Conservation (phyloP, 1,140 invertebrate species). For the Nixonia krombeini region DNA sequence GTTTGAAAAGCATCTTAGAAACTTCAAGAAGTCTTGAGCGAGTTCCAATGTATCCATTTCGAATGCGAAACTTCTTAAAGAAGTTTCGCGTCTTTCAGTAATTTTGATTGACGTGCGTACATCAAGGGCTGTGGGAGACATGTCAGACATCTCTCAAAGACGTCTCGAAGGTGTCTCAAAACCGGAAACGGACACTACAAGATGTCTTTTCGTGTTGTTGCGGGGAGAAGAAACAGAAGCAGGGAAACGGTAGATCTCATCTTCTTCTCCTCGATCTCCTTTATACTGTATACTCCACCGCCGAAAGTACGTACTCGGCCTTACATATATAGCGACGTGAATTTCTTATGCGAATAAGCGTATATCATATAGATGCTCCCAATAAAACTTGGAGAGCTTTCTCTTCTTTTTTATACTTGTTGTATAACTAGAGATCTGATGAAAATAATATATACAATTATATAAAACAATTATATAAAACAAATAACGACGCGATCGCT, state of each 20-base stretch:
- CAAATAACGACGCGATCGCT: not conserved
- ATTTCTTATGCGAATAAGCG: slow-evolving; percentile 49
- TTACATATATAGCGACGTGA: slow-evolving; percentile 45
- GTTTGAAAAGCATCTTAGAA: not conserved
- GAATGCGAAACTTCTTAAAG: slow-evolving; percentile 20
- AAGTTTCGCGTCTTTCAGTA: not conserved
- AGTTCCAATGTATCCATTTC: too few relatives aligned
- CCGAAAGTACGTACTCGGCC: slow-evolving; percentile 49
- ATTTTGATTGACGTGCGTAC: too few relatives aligned
- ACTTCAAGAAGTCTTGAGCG: too few relatives aligned
- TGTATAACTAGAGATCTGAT: slow-evolving; percentile 53
- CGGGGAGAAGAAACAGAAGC: slow-evolving; percentile 23
- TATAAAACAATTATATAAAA: slow-evolving; percentile 19
- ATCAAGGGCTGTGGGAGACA: not conserved
- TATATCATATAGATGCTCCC: slow-evolving; percentile 46
- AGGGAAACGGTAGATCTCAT: slow-evolving; percentile 35
- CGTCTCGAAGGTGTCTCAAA: slow-evolving; percentile 28
- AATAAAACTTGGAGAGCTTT: slow-evolving; percentile 37
- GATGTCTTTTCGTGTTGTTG: slow-evolving; percentile 18
- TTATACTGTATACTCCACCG: slow-evolving; percentile 41
- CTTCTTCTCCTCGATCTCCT: slow-evolving; percentile 49
- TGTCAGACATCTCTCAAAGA: slow-evolving; percentile 22
- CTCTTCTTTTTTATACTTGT: slow-evolving; percentile 51
- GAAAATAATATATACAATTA: slow-evolving; percentile 30
- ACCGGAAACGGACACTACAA: not conserved